Base-by-base conservation (phyloP, 2,113 vertebrate species). In the Aptenodytes forsteri region DNA sequence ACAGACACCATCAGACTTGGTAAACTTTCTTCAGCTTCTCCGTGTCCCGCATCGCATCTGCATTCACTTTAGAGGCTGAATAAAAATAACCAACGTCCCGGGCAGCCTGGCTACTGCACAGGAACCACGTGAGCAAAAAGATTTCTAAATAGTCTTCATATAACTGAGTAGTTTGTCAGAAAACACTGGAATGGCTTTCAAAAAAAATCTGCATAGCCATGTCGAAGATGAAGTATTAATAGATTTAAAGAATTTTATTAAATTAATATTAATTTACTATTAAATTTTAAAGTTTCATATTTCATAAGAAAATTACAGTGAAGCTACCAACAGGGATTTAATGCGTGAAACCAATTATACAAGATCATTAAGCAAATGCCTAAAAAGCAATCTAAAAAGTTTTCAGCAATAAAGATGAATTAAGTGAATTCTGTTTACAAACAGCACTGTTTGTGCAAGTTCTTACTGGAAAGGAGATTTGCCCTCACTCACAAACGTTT, bases 261-360 rank as follows among this genome's bases (percentile, higher is more conserved):
- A 98, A 98, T 98, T 97, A 97, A 98, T 98, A 98, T 97, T 98
- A 96, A 98, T 96, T 94, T 93, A 96, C 25, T 58, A 97, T 98
- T 97, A 97, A 97, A 96, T 87, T 98, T 98, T 98, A 96, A 98
- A 97, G 94, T 93, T 98, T 97, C 97, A 93, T 98, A 97, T 97
- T 98, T 98, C 95, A 97, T 95, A 95, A 98, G 86, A 95, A 92
- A 93, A 81, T 89, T 96, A 95, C 85, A 65, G 93, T 64, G 76
- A 98, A 97, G 96, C 87, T 89, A 95, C 96, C 93, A 90, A 96
- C 47, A 87, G 95, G 96, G 83, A 97, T 77, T 97, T 96, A 36
- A 89, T 7, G 5, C 44, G n/a, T 36, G 66, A 96, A 97, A 92
- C 91, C 78, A 95, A 91, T 96, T 95, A 97, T 40, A 94, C 76